Base-by-base conservation (phyloP, 2,113 vertebrate species). In the Ptilonorhynchus violaceus region DNA sequence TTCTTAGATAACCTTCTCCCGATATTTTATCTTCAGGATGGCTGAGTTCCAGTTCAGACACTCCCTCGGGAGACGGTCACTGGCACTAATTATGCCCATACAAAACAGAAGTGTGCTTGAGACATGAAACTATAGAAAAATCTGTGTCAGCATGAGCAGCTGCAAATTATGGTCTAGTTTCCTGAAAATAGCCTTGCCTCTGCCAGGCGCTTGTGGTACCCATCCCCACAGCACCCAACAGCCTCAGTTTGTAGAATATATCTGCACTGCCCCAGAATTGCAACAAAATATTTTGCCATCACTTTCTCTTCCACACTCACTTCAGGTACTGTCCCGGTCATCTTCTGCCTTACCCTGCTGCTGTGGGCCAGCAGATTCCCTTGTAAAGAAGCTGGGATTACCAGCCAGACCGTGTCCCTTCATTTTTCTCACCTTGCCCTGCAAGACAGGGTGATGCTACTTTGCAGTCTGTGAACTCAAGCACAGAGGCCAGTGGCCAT, bases 101-200 rank as follows among this genome's bases (percentile, higher is more conserved):
- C 56, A 89, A 89, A 93, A 72, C 72, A 85, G 69, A 85, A 92
- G 60, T 73, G 79, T 84, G 76, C 68, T 94, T 73, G 91, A 92
- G 92, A 93, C 46, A 46, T 1, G 33, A 91, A 94, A 92, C 80
- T 84, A 41, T 39, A 94, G 60, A 89, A 92, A 62, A 93, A 91
- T 69, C 49, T 91, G 53, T 94, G 88, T 95, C 94, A 94, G 89
- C 91, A 66, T 4, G 7, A 89, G 80, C 53, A 87, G 49, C 46
- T 95, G 58, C 60, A 92, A 91, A 91, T 87, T 64, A 78, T 46
- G 35, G 64, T 72, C 47, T 58, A 73, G n/a, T 76, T 91, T 85
- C 80, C 89, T 68, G 77, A 92, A 94, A 92, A 94, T 24, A 89
- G 73, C 23, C 27, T 75, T 94, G 42, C 15, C 73, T 93, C 89